phyloP scores from a whole-genome alignment of 2,888 invertebrate species.

The Thera obeliscata region DNA sequence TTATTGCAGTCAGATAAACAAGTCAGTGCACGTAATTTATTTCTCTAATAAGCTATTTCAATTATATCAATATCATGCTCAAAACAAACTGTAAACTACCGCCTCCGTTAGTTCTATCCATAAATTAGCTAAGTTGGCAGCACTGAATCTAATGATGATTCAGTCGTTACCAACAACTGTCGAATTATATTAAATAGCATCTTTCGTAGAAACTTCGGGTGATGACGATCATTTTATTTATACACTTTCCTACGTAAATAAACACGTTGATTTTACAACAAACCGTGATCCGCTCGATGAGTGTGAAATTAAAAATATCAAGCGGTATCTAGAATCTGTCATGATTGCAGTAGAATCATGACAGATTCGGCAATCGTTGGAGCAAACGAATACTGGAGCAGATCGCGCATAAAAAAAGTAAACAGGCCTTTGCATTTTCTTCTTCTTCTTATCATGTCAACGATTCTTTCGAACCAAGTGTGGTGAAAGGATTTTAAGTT shows the following conservation, averaged over 20 bases:
- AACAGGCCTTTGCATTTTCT: no score
- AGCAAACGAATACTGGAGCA: no score
- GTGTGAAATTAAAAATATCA: slow-evolving; percentile 2
- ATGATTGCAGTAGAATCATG: no score
- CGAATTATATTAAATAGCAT: slow-evolving; percentile 18
- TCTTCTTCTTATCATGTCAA: no score
- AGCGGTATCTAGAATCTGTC: not conserved
- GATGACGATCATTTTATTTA: slow-evolving; percentile 15
- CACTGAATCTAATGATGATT: slow-evolving; percentile 18
- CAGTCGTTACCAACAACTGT: slow-evolving; percentile 15
- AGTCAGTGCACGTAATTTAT: not conserved
- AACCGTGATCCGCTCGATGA: slow-evolving; percentile 2
- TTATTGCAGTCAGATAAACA: not conserved
- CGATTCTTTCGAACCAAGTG: no score
- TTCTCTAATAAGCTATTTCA: slow-evolving; percentile 4
- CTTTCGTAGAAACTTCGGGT: slow-evolving; percentile 15
- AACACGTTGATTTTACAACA: slow-evolving; percentile 17
- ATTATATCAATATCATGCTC: slow-evolving; percentile 6
- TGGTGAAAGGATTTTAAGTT: no score
- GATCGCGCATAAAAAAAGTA: no score
- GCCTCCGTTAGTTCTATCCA: slow-evolving; percentile 15
- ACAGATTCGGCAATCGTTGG: no score
- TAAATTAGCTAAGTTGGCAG: slow-evolving; percentile 21
- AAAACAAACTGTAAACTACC: slow-evolving; percentile 11
- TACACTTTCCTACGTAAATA: slow-evolving; percentile 15